Evolutionary conservation across 2,797 vertebrate genomes (phyloP), one percentile per base, ranked within the genome.

Genomic region (Eleutherodactylus coqui): DNA sequence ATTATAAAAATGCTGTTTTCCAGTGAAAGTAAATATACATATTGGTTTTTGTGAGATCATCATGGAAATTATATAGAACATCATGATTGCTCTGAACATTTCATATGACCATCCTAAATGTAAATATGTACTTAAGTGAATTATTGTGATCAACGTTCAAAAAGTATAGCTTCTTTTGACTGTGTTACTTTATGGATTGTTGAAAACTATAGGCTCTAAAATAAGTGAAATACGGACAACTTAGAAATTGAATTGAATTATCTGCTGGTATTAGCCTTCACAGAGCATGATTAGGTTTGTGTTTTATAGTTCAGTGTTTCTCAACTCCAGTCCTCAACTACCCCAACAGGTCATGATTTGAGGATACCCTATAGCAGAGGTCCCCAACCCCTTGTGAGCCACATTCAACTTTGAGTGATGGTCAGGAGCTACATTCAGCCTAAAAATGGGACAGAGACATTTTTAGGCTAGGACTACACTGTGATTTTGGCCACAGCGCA

Each of bases 21-120:
- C 29, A 78, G 43, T 27, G 32, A 55, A n/a, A 79, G 19, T n/a
- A 27, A 73, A 69, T 67, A 36, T 73, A 36, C 47, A 58, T 62
- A 55, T 62, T 83, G 75, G 27, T 51, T 73, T 82, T 45, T 80
- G 43, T 34, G 14, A 75, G 27, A 58, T 41, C 64, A 43, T 49
- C 24, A 75, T 49, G 24, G 5, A 43, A 58, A 73, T 70, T 32
- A 11, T 41, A 60, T n/a, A 32, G 41, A 72, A 73, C 51, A 73
- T 73, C 27, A 73, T 49, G 29, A 11, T 70, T n/a, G 51, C 24
- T 27, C 2, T 38, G 13, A 32, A 14, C 17, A 27, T 17, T 78
- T 13, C 36, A 55, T 41, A 38, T 64, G n/a, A 45, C 49, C 24
- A 64, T 79, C 29, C 32, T 11, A 21, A 64, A 6, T 21, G 32